These are phyloP conservation scores for Drosophila ficusphila DNA, from an alignment of 1,140 invertebrate species.

Conservation along the genomic window DNA sequence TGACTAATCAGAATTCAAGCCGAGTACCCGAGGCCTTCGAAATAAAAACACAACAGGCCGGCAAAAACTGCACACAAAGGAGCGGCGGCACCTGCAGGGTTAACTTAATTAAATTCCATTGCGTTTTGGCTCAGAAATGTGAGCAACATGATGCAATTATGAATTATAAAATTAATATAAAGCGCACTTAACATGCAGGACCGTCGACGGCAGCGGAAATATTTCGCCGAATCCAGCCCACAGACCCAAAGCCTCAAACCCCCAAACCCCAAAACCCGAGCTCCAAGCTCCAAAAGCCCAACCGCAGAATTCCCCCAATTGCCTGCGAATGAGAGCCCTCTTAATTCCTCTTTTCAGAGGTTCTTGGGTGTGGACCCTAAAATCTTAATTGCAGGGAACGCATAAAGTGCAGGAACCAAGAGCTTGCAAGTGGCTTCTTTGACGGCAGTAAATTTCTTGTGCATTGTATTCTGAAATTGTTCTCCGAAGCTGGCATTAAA, in stretches of 20 bases:
- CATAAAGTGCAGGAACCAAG: constrained; percentile 15
- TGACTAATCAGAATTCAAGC: constrained; percentile 55
- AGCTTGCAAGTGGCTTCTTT: background rate
- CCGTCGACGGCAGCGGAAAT: constrained; percentile 49
- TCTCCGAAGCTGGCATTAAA: background rate
- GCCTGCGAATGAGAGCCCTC: background rate
- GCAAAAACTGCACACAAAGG: constrained; percentile 34
- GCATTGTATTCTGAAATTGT: background rate
- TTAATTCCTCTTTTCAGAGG: background rate
- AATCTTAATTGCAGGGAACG: constrained; percentile 42
- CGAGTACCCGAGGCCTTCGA: constrained; percentile 36
- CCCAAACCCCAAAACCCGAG: constrained; percentile 18
- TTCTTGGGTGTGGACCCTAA: constrained; percentile 26
- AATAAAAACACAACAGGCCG: constrained; percentile 7
- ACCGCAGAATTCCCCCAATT: background rate
- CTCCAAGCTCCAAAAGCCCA: constrained; percentile 6
- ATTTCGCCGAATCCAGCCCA: constrained; percentile 47
- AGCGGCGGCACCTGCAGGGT: constrained; percentile 35
- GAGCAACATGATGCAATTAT: constrained; percentile 66
- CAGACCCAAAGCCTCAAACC: constrained; percentile 5
- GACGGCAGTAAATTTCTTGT: background rate
- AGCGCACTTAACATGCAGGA: constrained; percentile 64
- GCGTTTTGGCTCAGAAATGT: constrained; percentile 56
- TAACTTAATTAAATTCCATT: constrained; percentile 71
- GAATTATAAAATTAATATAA: constrained; percentile 64